Base-by-base conservation (phyloP, 1,140 invertebrate species). In the Conopomorpha cramerella region DNA sequence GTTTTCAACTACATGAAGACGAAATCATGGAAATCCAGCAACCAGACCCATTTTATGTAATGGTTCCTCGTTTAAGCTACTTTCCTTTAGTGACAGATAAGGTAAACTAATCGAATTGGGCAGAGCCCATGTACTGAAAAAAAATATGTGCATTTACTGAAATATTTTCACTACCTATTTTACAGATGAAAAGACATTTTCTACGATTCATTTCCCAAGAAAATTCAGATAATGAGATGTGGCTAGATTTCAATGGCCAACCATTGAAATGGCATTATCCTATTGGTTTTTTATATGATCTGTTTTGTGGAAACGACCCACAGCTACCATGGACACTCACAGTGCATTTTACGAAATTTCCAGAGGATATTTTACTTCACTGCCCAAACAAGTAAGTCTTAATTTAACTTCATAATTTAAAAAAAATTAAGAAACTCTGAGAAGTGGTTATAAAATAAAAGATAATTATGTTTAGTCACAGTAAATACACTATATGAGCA, bases 241-340 rank as follows among this genome's bases (percentile, higher is more conserved):
- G 96, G 96, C 78, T 99, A 26, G 95, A 98, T 55, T 96, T 85
- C 60, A 93, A 96, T 79, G 93, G 93, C 12, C 86, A 85, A 39
- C 92, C 95, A 8, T 71, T 99, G 11, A 97, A 96, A 77, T 96
- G 95, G 89, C 95, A 99, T 66, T 93, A 95, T 79, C 96, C 97
- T 11, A 93, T 99, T 51, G 97, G 97, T 32, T 88, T 98, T 16
- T 78, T 98, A 2, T 93, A 89, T 79, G 97, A 99, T 78, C 76
- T 97, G 35, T 70, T 67, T 38, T 80, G 79, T 55, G 81, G 80
- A 2, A 83, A 84, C 44, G 86, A 90, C 35, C 82, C 86, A 16
- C 81, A 86, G 43, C 80, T 97, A 23, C 96, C 96, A 0, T 99
- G 96, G 96, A 87, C 82, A 45, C 78, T 99, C 8, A 95, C 89